Conservation (phyloP, 2,888 invertebrate genomes). For the Pterostichus madidus region DNA sequence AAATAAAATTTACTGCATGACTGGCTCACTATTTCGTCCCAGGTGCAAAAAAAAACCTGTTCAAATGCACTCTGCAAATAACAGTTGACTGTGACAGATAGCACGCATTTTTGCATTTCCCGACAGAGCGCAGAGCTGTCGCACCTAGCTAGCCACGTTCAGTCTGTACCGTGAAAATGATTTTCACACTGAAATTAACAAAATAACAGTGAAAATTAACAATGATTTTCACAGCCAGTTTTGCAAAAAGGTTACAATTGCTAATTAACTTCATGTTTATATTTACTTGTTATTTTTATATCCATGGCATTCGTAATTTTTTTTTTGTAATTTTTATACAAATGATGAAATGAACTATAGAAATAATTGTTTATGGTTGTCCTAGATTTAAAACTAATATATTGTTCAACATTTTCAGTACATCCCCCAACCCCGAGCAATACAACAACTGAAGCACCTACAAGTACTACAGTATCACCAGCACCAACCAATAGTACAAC, state of each 20-base stretch:
- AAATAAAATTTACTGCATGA: slow-evolving; percentile 58
- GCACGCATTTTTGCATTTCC: slow-evolving; percentile 60
- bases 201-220: slow-evolving; percentile 28
- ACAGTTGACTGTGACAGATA: slow-evolving; percentile 66
- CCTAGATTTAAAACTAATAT: too few relatives aligned
- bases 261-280: slow-evolving; percentile 39
- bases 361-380: too few relatives aligned
- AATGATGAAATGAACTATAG: not conserved
- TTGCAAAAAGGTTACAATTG: not conserved
- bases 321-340: too few relatives aligned
- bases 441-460: too few relatives aligned
- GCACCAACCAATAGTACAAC: too few relatives aligned
- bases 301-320: not conserved
- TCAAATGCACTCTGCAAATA: slow-evolving; percentile 62
- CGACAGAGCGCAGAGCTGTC: slow-evolving; percentile 7
- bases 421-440: not conserved
- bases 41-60: not conserved
- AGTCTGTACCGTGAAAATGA: slow-evolving; percentile 33
- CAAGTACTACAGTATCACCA: too few relatives aligned
- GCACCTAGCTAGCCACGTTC: slow-evolving; percentile 9
- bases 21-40: slow-evolving; percentile 38
- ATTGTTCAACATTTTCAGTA: not conserved
- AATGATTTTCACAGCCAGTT: slow-evolving; percentile 25
- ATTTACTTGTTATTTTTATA: slow-evolving; percentile 6
- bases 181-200: slow-evolving; percentile 54